Evolutionary conservation across 2,888 invertebrate genomes (phyloP).

Genomic region (Oligia latruncula): DNA sequence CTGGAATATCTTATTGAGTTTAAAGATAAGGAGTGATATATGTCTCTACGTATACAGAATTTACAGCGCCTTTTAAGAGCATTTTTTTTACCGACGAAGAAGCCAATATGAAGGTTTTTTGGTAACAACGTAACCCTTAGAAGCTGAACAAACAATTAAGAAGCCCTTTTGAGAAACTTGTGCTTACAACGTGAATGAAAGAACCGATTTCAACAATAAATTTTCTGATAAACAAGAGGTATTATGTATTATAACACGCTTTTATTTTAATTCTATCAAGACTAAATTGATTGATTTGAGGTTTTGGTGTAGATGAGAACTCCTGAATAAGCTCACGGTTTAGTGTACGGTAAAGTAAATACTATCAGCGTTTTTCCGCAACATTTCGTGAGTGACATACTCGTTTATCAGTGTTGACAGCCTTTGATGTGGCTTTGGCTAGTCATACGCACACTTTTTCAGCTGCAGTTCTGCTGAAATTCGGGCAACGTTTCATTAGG

Average conservation of each 20-base stretch:
- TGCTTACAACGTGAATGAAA: conserved; percentile 1
- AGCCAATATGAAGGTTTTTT: conserved; percentile 2
- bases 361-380: conserved; percentile 18
- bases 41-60: neutral
- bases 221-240: neutral
- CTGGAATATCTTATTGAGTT: conserved; percentile 34
- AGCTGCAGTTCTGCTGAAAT: conserved; percentile 3
- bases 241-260: neutral
- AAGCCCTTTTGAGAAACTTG: neutral
- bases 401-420: conserved; percentile 36
- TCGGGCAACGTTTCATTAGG: neutral
- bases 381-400: conserved; percentile 22
- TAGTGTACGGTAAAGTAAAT: conserved; percentile 19
- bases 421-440: conserved; percentile 8
- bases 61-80: neutral
- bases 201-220: neutral
- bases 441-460: conserved; percentile 9
- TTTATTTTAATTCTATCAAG: neutral
- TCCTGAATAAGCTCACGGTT: conserved; percentile 5
- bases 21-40: conserved; percentile 36
- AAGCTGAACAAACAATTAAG: neutral
- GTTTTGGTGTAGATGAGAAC: neutral
- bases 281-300: neutral
- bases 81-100: neutral
- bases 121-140: neutral